Base-by-base conservation (phyloP, 2,797 vertebrate genomes). In the Microchirus variegatus region DNA sequence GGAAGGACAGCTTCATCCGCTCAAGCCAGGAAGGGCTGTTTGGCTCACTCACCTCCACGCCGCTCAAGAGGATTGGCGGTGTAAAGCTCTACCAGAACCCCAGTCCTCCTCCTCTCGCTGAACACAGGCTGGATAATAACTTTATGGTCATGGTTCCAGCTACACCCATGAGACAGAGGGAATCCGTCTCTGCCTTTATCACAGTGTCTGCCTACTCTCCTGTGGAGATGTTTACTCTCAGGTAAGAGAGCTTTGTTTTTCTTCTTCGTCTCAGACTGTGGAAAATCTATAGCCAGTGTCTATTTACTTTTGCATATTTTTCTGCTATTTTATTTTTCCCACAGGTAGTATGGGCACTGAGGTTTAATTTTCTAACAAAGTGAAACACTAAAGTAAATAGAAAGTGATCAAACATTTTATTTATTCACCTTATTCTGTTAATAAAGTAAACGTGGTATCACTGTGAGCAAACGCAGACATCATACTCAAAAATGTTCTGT, bases 221-320 rank as follows among this genome's bases (percentile, higher is more conserved):
- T 0, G 92, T 96, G 87, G 96, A 97, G 67, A 92, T 94, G 81
- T 99, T 99, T 87, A 91, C 95, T 6, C 92, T 99, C 72, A 97
- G 97, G 97, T 99, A 93, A 59, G 74, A 67, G 48, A 10, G 6
- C n/a, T 7, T 67, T 57, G n/a, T 53, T 52, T 65, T 63, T 72
- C 12, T 49, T 48, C 47, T 53, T 54, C 41, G 22, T 49, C 48
- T 53, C 40, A 26, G 46, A 11, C 67, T 63, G 47, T 38, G 77
- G 51, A 47, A 41, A 44, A 43, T 18, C 18, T 60, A 19, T 45
- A 70, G 62, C 18, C 18, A 3, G 9, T 31, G 16, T 48, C 69
- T 54, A 26, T 49, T 60, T 40, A 53, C 55, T 35, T 16, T 9
- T 22, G 4, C 16, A 13, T 55, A 46, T 36, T 40, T 22, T 60